Evolutionary conservation across 2,888 invertebrate species (phyloP), one percentile per base, ranked within the genome.

Genomic region (Drosophila koepferae): DNA sequence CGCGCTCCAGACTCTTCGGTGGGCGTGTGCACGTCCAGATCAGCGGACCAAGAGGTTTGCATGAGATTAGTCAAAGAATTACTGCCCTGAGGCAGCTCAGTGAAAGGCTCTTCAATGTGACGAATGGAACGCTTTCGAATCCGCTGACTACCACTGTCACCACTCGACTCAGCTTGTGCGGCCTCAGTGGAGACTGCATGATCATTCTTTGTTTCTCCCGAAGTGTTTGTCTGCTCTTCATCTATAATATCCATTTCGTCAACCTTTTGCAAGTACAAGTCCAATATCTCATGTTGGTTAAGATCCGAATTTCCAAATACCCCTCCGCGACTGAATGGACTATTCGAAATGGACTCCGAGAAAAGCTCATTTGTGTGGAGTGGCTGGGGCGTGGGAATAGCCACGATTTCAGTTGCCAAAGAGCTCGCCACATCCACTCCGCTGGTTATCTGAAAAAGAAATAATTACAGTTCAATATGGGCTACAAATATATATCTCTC

Each of bases 381-480:
- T 3, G 93, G 93, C 63, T 92, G 89, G 4, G 93, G 93, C 8
- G 90, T 90, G 1, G 92, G 92, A 61, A 93, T 91, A 6, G 81
- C 77, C 10, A 93, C 76, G 91, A 91, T 92, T 92, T 95, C 92
- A 89, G 95, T 92, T 80, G 89, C 92, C 14, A 94, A 92, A 36
- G 94, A 95, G 89, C 95, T 96, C 1, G 96, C 97, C 9, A 97
- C 95, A 93, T 98, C 98, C 40, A 97, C 94, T 12, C 96, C 96
- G 63, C 96, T 95, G 83, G 95, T 95, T n/a, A 95, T 95, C 93
- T 93, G 43, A 34, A 76, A 66, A 14, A 34, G 36, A 10, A 43
- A 38, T 18, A 43, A 38, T 18, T 3, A 2, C 2, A 18, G 28
- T 12, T 51, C 3, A 34, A 34, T 34, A 34, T 1, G 18, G 14